phyloP scores from a whole-genome alignment of 1,140 invertebrate species.

The Saccostrea glomerata region DNA sequence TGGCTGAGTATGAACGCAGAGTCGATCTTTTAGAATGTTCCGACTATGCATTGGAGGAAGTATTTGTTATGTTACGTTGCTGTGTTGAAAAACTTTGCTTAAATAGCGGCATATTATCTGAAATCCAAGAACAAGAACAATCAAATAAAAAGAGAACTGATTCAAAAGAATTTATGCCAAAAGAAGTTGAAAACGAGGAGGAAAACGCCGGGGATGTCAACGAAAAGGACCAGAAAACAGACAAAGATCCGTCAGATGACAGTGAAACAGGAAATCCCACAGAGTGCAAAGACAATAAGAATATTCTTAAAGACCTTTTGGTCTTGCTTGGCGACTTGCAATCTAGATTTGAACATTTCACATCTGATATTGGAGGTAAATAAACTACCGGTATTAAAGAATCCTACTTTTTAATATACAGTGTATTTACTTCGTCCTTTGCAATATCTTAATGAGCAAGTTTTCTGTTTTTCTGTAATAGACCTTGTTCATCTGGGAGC shows the following conservation, averaged over 20 bases:
- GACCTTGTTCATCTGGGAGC: conserved; percentile 19
- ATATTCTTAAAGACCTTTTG: background rate
- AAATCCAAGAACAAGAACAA: background rate
- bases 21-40: conserved; percentile 11
- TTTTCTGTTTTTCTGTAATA: background rate
- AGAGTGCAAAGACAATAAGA: background rate
- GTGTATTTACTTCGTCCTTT: no score
- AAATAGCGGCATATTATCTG: background rate
- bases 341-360: background rate
- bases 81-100: conserved; percentile 1
- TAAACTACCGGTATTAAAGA: no score
- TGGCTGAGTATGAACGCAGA: background rate
- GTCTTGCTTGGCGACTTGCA: background rate
- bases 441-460: no score
- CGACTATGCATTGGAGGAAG: conserved; percentile 14
- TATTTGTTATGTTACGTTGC: background rate
- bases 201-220: background rate
- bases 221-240: no score
- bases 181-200: background rate
- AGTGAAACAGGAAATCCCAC: background rate
- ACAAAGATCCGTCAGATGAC: no score
- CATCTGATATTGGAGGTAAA: conserved; percentile 2
- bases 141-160: background rate
- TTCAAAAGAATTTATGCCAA: background rate
- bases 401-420: no score